Conservation (phyloP, 2,888 invertebrate species). For the Heliconius hortense region DNA sequence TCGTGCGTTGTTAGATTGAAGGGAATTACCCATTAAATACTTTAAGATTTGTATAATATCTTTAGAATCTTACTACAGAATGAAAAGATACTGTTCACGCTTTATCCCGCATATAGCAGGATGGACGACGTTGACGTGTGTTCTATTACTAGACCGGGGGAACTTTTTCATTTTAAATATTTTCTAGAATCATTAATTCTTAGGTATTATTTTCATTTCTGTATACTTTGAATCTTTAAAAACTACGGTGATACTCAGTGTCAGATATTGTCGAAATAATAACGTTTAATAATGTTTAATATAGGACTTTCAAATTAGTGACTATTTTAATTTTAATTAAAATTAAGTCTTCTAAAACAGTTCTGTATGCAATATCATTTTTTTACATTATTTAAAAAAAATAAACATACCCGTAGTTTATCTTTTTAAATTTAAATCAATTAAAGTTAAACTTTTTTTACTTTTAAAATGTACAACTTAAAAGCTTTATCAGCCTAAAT, state of each 20-base stretch:
- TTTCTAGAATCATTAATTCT: too few relatives aligned
- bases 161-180: too few relatives aligned
- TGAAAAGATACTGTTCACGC: too few relatives aligned
- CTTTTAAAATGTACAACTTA: background rate
- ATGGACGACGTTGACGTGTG: too few relatives aligned
- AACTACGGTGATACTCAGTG: background rate
- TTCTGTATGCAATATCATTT: background rate
- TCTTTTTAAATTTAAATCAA: background rate
- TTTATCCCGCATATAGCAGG: too few relatives aligned
- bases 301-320: background rate
- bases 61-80: too few relatives aligned
- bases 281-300: background rate
- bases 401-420: background rate
- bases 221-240: too few relatives aligned
- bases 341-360: background rate
- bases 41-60: constrained; percentile 15
- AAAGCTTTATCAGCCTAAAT: background rate
- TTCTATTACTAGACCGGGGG: too few relatives aligned
- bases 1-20: constrained; percentile 51
- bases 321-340: background rate
- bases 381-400: background rate
- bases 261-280: background rate
- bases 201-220: too few relatives aligned
- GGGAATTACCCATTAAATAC: constrained; percentile 41
- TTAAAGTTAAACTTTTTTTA: background rate